Percentiles rank a stretch among this genome's conserved stretches.
phyloP scores from a whole-genome alignment of 2,888 invertebrate species.

The Sphaeridia pumilis region DNA sequence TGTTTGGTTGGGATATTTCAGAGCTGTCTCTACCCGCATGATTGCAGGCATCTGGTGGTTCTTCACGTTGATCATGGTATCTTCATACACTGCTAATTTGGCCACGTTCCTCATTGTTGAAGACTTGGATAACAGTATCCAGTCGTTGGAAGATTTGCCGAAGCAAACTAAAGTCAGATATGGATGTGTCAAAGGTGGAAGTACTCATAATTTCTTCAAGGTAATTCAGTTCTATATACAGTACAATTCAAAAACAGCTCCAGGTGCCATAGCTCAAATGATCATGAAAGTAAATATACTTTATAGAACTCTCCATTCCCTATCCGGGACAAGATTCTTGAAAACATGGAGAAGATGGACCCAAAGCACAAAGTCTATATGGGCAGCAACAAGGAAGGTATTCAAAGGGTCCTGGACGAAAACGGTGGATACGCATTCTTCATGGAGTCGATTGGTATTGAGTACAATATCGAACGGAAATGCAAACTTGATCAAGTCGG shows the following conservation, averaged over 20 bases:
- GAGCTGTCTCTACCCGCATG: conserved; percentile 50
- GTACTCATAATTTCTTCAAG: conserved; percentile 8
- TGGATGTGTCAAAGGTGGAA: conserved; percentile 12
- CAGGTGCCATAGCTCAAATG: neutral
- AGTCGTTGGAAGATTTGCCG: conserved; percentile 87
- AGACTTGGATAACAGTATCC: conserved; percentile 87
- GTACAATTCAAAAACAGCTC: too few relatives aligned
- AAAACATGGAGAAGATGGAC: conserved; percentile 75
- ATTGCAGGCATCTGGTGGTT: conserved; percentile 56
- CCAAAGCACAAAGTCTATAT: conserved; percentile 71
- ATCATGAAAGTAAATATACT: neutral
- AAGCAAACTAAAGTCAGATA: conserved; percentile 75
- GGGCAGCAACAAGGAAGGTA: conserved; percentile 73
- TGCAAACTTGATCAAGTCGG: conserved; percentile 85
- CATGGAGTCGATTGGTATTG: conserved; percentile 87
- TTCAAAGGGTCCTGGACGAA: conserved; percentile 59
- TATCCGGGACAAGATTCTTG: conserved; percentile 92
- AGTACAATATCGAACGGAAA: conserved; percentile 80
- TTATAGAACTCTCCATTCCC: conserved; percentile 81
- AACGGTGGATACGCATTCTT: conserved; percentile 83
- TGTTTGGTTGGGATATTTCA: conserved; percentile 39
- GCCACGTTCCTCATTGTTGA: conserved; percentile 91
- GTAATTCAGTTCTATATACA: neutral
- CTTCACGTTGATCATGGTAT: conserved; percentile 88
- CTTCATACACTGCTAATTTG: conserved; percentile 88